Percentiles rank a stretch among this genome's conserved stretches.
phyloP scores from a whole-genome alignment of 2,113 vertebrate genomes.

The Anser cygnoides region DNA sequence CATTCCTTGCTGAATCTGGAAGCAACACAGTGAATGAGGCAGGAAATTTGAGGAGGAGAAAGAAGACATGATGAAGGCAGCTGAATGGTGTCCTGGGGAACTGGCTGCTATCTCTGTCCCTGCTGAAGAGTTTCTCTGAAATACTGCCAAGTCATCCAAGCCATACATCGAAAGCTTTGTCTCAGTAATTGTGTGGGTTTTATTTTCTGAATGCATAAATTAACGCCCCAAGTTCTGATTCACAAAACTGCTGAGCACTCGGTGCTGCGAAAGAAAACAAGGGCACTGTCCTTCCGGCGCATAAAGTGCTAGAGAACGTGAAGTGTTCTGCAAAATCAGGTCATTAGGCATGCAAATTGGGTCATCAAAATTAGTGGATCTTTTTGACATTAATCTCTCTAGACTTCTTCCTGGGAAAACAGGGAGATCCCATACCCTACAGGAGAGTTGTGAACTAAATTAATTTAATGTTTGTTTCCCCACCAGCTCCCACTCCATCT shows the following conservation, averaged over 20 bases:
- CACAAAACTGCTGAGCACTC: conserved; percentile 45
- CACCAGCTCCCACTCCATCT: conserved; percentile 35
- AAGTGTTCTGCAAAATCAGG: conserved; percentile 67
- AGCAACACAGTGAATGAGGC: background rate
- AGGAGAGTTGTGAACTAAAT: conserved; percentile 74
- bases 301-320: conserved; percentile 30
- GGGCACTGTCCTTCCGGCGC: conserved; percentile 54
- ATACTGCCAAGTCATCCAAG: conserved; percentile 55
- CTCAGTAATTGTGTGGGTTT: background rate
- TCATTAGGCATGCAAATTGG: conserved; percentile 72
- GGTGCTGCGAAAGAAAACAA: conserved; percentile 44
- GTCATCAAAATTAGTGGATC: conserved; percentile 73
- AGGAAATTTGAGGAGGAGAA: conserved; percentile 41
- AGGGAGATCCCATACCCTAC: conserved; percentile 71
- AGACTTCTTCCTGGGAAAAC: conserved; percentile 66
- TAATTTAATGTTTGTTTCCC: conserved; percentile 72
- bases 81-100: conserved; percentile 60
- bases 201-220: conserved; percentile 47
- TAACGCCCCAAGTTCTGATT: conserved; percentile 39
- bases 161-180: conserved; percentile 3
- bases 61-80: conserved; percentile 39
- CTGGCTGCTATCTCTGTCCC: conserved; percentile 25
- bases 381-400: conserved; percentile 74
- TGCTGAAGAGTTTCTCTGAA: conserved; percentile 30
- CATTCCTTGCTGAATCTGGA: conserved; percentile 29